Evolutionary conservation across 2,113 vertebrate species (phyloP).

Genomic region (Acanthochromis polyacanthus): DNA sequence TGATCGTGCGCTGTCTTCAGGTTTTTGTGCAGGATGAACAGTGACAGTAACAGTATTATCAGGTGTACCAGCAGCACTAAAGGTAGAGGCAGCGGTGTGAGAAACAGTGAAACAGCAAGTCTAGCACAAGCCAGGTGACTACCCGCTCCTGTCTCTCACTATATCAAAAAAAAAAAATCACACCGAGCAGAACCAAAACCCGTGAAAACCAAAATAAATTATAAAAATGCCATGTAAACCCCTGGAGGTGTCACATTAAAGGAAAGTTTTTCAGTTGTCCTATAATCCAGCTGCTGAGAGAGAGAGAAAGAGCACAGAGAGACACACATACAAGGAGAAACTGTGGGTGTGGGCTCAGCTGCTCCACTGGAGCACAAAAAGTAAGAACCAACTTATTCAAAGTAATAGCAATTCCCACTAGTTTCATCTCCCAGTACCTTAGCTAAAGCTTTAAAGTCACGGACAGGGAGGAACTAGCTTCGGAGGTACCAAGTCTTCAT

Average conservation of each 20-base stretch:
- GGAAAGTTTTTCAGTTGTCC: conserved; percentile 40
- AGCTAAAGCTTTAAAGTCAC: conserved; percentile 57
- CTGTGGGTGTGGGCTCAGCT: conserved; percentile 23
- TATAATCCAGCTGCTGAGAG: conserved; percentile 39
- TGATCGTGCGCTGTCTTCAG: too few species aligned
- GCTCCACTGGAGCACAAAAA: conserved; percentile 49
- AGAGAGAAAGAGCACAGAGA: not conserved
- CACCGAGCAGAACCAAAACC: conserved; percentile 24
- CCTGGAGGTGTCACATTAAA: conserved; percentile 49
- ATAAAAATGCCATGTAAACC: conserved; percentile 33
- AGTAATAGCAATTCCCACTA: conserved; percentile 55
- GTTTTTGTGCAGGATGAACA: too few species aligned
- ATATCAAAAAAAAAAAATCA: conserved; percentile 36
- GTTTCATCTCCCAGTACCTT: conserved; percentile 51
- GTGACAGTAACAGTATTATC: not conserved
- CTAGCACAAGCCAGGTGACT: not conserved
- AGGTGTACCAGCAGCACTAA: not conserved
- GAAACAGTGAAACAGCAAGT: not conserved
- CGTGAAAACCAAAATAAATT: conserved; percentile 30
- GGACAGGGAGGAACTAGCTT: conserved; percentile 23
- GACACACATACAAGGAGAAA: conserved; percentile 10
- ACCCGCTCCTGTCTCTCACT: conserved; percentile 6
- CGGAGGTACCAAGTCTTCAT: conserved; percentile 41
- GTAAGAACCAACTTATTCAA: conserved; percentile 52
- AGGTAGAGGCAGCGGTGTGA: not conserved